These are phyloP conservation scores for western clawed frog (Xenopus tropicalis) DNA, from an alignment of 2,113 vertebrate genomes.

Conservation along the genomic window DNA sequence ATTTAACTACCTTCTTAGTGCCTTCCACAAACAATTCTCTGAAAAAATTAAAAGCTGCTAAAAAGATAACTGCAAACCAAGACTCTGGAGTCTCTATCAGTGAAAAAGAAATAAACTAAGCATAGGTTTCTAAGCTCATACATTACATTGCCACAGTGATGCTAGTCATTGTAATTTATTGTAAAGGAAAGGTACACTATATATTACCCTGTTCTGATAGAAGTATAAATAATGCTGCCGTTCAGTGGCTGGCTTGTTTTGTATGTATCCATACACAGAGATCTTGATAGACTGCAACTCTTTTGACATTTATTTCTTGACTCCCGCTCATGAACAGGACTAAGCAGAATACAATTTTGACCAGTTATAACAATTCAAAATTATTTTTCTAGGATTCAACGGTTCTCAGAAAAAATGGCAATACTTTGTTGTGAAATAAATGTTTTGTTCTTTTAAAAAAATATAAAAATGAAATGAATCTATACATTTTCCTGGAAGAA, in stretches of 20 bases:
- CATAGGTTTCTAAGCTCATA: constrained; percentile 12
- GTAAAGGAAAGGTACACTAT: not conserved
- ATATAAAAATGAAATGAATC: too few species aligned
- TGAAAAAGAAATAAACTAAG: constrained; percentile 22
- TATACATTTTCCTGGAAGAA: too few species aligned
- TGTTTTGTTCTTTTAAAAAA: too few species aligned
- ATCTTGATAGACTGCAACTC: not conserved
- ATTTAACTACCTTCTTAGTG: too few species aligned
- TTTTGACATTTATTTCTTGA: constrained; percentile 4
- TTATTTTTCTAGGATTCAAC: too few species aligned
- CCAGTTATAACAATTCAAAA: too few species aligned
- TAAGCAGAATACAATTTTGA: too few species aligned
- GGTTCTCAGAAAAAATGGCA: too few species aligned
- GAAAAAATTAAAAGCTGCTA: too few species aligned
- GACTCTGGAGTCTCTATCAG: constrained; percentile 3
- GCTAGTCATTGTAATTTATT: constrained; percentile 5
- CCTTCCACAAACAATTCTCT: too few species aligned
- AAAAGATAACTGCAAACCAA: constrained; percentile 1
- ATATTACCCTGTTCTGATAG: not conserved
- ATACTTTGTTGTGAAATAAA: too few species aligned
- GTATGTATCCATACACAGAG: constrained; percentile 6
- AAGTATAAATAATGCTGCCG: constrained; percentile 9
- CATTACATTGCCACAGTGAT: constrained; percentile 15
- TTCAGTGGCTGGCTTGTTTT: not conserved
- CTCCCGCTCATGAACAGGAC: not conserved